These are phyloP conservation scores for Anniella stebbinsi DNA, from an alignment of 2,797 vertebrate species.

Conservation along the genomic window DNA sequence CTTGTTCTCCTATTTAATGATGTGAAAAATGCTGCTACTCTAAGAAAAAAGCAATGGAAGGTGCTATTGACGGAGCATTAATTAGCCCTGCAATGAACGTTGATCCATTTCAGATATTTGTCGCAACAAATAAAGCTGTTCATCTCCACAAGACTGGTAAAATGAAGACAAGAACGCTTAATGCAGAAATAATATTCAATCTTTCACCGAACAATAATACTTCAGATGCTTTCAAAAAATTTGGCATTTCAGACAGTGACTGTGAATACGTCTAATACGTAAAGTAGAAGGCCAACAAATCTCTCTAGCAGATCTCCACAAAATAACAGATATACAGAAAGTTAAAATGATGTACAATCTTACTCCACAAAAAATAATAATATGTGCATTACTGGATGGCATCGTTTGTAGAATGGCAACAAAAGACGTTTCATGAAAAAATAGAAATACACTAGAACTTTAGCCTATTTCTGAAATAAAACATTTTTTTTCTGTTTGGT, in stretches of 20 bases:
- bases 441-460: conserved; percentile 33
- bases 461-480: conserved; percentile 1
- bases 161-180: conserved; percentile 93
- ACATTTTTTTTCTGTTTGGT: not conserved
- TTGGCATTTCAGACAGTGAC: conserved; percentile 90
- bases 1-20: conserved; percentile 87
- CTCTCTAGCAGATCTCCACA: conserved; percentile 81
- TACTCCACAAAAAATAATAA: conserved; percentile 87
- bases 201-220: conserved; percentile 96
- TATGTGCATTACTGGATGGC: conserved; percentile 87
- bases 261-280: conserved; percentile 74
- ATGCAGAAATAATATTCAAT: conserved; percentile 95
- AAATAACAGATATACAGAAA: conserved; percentile 83
- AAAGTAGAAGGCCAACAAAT: conserved; percentile 90
- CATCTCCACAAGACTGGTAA: conserved; percentile 87
- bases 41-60: conserved; percentile 88
- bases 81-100: conserved; percentile 91
- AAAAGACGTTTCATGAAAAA: conserved; percentile 90
- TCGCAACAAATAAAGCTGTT: conserved; percentile 93
- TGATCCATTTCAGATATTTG: conserved; percentile 89
- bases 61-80: conserved; percentile 84
- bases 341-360: conserved; percentile 96
- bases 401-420: conserved; percentile 94
- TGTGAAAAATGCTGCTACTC: conserved; percentile 86
- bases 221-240: conserved; percentile 94